Evolutionary conservation across 1,140 invertebrate species (phyloP).

Genomic region (Pogonognathellus flavescens): DNA sequence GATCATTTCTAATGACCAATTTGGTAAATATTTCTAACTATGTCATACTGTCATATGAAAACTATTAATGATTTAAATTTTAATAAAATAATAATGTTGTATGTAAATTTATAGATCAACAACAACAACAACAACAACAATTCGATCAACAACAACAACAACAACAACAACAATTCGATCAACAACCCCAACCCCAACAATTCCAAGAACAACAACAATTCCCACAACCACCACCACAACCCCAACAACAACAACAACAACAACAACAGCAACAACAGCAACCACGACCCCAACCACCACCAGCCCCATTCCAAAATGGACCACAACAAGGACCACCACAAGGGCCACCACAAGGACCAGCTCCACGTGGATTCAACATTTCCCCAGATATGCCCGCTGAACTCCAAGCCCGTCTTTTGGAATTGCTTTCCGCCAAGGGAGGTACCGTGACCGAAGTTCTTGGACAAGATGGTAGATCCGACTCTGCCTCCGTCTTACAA

Average conservation of each 20-base stretch:
- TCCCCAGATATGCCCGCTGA: constrained; percentile 70
- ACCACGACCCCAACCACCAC: not conserved
- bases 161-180: not conserved
- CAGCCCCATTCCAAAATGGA: no score
- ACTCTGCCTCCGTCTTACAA: constrained; percentile 66
- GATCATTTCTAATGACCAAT: no score
- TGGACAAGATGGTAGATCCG: constrained; percentile 63
- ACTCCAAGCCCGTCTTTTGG: constrained; percentile 73
- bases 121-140: no score
- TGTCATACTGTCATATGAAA: no score
- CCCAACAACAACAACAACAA: constrained; percentile 38
- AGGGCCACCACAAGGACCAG: constrained; percentile 60
- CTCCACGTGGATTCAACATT: constrained; percentile 66
- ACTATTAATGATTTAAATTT: no score
- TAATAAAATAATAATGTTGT: no score
- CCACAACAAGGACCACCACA: constrained; percentile 57
- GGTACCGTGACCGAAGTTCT: constrained; percentile 66
- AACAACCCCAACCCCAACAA: constrained; percentile 57
- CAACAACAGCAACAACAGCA: constrained; percentile 25
- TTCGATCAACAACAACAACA: no score
- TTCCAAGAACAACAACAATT: not conserved
- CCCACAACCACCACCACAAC: not conserved
- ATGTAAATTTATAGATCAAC: no score
- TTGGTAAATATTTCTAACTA: no score
- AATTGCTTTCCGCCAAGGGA: constrained; percentile 72